Conservation (phyloP, 2,888 invertebrate genomes). For the Ectemnius continuus region DNA sequence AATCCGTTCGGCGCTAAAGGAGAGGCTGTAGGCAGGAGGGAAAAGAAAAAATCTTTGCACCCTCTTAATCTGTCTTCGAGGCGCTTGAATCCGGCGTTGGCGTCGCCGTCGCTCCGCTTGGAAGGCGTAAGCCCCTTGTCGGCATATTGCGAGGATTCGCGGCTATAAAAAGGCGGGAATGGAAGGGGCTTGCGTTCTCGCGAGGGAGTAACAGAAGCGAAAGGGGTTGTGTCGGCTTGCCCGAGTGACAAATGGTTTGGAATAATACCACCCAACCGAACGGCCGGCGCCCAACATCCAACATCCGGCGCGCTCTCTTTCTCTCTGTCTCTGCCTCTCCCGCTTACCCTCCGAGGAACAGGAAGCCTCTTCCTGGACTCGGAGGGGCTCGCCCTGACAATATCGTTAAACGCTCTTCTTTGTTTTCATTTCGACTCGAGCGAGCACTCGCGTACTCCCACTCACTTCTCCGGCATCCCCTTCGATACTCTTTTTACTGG, state of each 20-base stretch:
- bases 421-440: constrained; percentile 60
- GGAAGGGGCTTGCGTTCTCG: constrained; percentile 36
- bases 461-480: neutral
- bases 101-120: constrained; percentile 31
- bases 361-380: constrained; percentile 51
- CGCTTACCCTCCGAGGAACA: constrained; percentile 20
- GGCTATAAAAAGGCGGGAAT: constrained; percentile 75
- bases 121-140: constrained; percentile 74
- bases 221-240: constrained; percentile 72
- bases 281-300: constrained; percentile 65
- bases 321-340: constrained; percentile 50
- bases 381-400: constrained; percentile 61
- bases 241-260: constrained; percentile 77
- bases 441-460: constrained; percentile 11
- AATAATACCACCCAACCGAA: constrained; percentile 76
- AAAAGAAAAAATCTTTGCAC: constrained; percentile 67
- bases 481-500: neutral
- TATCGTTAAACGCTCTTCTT: constrained; percentile 72
- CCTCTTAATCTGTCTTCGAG: constrained; percentile 74
- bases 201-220: constrained; percentile 63
- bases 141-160: constrained; percentile 77
- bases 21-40: constrained; percentile 5
- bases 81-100: constrained; percentile 10
- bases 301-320: constrained; percentile 56
- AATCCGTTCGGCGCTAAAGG: constrained; percentile 54